Base-by-base conservation (phyloP, 2,888 invertebrate genomes). In the Chrysolina oricalcia region DNA sequence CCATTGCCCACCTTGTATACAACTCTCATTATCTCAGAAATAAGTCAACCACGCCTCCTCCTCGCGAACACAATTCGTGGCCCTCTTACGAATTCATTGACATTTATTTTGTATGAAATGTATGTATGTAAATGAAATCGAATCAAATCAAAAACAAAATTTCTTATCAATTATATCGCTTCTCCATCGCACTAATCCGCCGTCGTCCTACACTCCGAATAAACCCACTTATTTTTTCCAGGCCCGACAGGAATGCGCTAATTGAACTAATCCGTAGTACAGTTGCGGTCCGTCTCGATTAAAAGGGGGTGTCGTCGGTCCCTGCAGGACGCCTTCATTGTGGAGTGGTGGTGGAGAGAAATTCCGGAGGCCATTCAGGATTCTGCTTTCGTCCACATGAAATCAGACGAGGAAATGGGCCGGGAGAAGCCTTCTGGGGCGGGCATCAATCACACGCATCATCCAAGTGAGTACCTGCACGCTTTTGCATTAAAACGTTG, bases 401-500 rank as follows among this genome's bases (percentile, higher is more conserved):
- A 84, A 84, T 84, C 86, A 72, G 85, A 85, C 77, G 86, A 86
- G 78, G 86, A 86, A 76, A 84, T 86, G 48, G 80, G 82, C 53
- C 81, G 85, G 21, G 85, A 85, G 70, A 85, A 83, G 76, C 82
- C 84, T 78, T 81, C 85, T 46, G 85, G 82, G 75, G 80, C 84
- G 70, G 74, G 79, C 67, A 75, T 79, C 76, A 86, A 86, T 80
- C 86, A 86, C 81, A 85, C 84, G 74, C 85, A 86, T 79, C 85
- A 84, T 76, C 81, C 84, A 75, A 86, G 86, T 86, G 77, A 85
- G 86, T 85, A 74, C 41, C 64, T 64, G 27, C 43, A 35, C 8
- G 35, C 35, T 53, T 21, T 21, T 13, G 9, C 21, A 11, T 6
- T 11, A 19, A n/a, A 17, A 48, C 48, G 17, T 48, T 48, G 8